phyloP scores from a whole-genome alignment of 2,113 vertebrate species.

The Strigops habroptila region DNA sequence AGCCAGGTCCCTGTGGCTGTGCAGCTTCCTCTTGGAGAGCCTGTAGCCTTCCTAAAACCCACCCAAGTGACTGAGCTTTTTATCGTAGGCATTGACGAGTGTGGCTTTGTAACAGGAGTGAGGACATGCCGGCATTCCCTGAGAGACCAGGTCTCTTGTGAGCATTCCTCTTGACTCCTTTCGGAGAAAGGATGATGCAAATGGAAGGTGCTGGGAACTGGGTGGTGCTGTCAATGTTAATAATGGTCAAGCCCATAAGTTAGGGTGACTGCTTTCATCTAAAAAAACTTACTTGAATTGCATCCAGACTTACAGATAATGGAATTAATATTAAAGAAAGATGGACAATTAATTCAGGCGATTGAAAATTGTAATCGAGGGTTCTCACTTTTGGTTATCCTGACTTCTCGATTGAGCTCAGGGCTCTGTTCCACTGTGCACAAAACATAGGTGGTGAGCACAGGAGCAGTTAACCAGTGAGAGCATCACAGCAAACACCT shows the following conservation, averaged over 20 bases:
- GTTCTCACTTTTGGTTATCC: not conserved
- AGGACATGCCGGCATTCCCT: fast-evolving
- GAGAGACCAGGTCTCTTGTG: fast-evolving
- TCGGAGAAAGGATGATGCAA: not conserved
- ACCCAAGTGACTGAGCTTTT: not conserved
- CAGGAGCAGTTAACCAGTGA: not conserved
- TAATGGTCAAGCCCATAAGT: fast-evolving
- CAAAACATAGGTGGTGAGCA: not conserved
- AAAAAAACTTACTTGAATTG: not conserved
- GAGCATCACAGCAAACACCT: not conserved
- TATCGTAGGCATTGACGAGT: not conserved
- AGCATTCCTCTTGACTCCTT: not conserved
- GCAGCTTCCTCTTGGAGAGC: not conserved
- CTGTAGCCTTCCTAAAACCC: not conserved
- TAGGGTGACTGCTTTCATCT: not conserved
- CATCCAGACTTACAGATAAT: not conserved
- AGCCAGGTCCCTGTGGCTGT: fast-evolving
- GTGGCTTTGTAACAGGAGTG: not conserved
- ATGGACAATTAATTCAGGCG: not conserved
- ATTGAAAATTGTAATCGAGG: not conserved
- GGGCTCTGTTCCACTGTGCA: not conserved
- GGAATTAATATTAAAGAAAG: not conserved
- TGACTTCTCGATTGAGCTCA: not conserved
- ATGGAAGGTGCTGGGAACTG: not conserved
- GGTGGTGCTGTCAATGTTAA: not conserved